These are phyloP conservation scores for Tympanoctomys barrerae DNA, from an alignment of 2,797 vertebrate species.

Conservation along the genomic window DNA sequence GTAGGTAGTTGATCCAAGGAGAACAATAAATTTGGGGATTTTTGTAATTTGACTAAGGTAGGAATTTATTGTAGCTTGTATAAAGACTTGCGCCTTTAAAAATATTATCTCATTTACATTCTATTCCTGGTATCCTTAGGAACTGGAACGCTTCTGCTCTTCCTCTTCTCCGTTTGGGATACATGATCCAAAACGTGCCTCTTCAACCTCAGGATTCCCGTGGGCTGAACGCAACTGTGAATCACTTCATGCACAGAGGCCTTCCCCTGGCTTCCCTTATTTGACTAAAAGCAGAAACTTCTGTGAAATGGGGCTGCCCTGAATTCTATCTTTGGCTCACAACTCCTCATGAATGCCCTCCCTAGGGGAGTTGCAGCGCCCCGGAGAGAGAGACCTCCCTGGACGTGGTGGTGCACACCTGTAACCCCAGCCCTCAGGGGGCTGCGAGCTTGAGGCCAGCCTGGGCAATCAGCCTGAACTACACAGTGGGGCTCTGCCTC, in stretches of 20 bases:
- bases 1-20: not conserved
- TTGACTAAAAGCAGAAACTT: conserved; percentile 30
- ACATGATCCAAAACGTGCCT: not conserved
- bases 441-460: not conserved
- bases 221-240: not conserved
- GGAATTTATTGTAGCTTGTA: not conserved
- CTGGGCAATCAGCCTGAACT: not conserved
- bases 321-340: not conserved
- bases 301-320: not conserved
- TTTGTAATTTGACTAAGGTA: conserved; percentile 45
- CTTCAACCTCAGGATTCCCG: not conserved
- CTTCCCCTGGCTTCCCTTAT: not conserved
- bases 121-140: not conserved
- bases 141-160: not conserved
- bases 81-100: not conserved
- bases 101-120: conserved; percentile 33
- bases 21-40: not conserved
- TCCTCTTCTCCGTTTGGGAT: not conserved
- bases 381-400: not conserved
- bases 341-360: not conserved
- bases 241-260: not conserved
- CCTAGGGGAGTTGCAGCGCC: not conserved
- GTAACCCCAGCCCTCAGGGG: not conserved
- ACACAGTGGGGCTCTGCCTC: not conserved
- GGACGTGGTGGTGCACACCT: not conserved